These are phyloP conservation scores for Agonopterix heracliana DNA, from an alignment of 2,888 invertebrate species.

Conservation along the genomic window DNA sequence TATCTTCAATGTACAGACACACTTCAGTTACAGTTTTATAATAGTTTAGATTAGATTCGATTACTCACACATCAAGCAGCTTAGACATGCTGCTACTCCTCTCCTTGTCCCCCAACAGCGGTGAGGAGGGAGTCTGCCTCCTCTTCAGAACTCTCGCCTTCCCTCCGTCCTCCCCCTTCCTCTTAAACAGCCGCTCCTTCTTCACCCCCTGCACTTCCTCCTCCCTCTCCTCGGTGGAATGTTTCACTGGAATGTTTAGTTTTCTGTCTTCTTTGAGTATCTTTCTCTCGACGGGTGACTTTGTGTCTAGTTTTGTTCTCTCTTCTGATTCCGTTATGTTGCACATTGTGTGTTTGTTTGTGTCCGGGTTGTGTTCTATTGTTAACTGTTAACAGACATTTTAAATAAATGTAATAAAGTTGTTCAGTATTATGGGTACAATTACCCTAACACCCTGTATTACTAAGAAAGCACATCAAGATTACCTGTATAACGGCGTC, in stretches of 20 bases:
- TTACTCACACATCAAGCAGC: constrained; percentile 81
- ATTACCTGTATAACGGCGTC: constrained; percentile 87
- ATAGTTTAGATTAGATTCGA: not conserved
- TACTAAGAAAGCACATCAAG: too few species aligned
- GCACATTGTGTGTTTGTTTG: constrained; percentile 37
- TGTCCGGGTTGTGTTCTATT: constrained; percentile 92
- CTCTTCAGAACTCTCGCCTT: constrained; percentile 47
- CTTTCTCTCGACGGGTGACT: constrained; percentile 77
- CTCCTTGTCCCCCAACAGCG: constrained; percentile 82
- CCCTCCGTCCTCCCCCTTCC: constrained; percentile 58
- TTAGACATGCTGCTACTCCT: constrained; percentile 91
- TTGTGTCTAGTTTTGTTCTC: constrained; percentile 32
- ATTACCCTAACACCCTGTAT: too few species aligned
- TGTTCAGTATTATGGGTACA: too few species aligned
- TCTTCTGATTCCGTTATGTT: constrained; percentile 20
- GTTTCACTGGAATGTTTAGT: constrained; percentile 19
- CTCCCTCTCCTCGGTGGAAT: constrained; percentile 61
- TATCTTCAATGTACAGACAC: too few species aligned
- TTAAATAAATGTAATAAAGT: too few species aligned
- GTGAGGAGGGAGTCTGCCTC: constrained; percentile 52
- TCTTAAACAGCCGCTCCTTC: constrained; percentile 63
- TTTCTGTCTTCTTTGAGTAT: constrained; percentile 22
- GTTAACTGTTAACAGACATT: constrained; percentile 78
- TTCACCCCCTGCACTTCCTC: constrained; percentile 43
- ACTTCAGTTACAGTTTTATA: too few species aligned